Conservation (phyloP, 2,888 invertebrate genomes). For the Drosophila engyochracea region DNA sequence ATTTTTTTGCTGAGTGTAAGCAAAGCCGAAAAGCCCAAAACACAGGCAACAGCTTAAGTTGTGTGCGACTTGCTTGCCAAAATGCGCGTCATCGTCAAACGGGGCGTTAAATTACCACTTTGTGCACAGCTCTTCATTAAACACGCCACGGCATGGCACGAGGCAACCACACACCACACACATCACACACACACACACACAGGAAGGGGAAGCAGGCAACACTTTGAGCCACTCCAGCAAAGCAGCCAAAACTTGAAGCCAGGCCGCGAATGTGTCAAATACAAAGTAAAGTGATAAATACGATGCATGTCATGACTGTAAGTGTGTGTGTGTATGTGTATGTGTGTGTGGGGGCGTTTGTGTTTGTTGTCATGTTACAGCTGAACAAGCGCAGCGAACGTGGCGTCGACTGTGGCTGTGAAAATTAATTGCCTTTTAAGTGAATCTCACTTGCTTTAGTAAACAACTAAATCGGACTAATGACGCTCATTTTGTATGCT, state of each 20-base stretch:
- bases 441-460: slow-evolving; percentile 82
- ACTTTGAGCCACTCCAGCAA: slow-evolving; percentile 38
- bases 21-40: slow-evolving; percentile 24
- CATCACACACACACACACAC: not conserved
- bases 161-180: not conserved
- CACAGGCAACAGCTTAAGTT: slow-evolving; percentile 32
- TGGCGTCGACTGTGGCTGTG: slow-evolving; percentile 74
- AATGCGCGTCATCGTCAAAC: slow-evolving; percentile 59
- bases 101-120: slow-evolving; percentile 78
- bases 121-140: slow-evolving; percentile 54
- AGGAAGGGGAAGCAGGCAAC: slow-evolving; percentile 14
- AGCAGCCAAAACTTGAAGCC: slow-evolving; percentile 39
- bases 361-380: slow-evolving; percentile 81
- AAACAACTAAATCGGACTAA: slow-evolving; percentile 83
- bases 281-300: slow-evolving; percentile 81
- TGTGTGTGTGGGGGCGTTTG: slow-evolving; percentile 29
- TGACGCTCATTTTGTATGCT: slow-evolving; percentile 80
- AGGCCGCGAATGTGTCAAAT: slow-evolving; percentile 76
- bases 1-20: slow-evolving; percentile 19
- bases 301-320: slow-evolving; percentile 48
- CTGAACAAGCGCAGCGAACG: slow-evolving; percentile 83
- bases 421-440: slow-evolving; percentile 85
- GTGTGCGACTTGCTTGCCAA: slow-evolving; percentile 22
- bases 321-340: not conserved
- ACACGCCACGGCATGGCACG: slow-evolving; percentile 20